Evolutionary conservation across 2,113 vertebrate genomes (phyloP), one percentile per base, ranked within the genome.

Genomic region (Macquaria ambigua): DNA sequence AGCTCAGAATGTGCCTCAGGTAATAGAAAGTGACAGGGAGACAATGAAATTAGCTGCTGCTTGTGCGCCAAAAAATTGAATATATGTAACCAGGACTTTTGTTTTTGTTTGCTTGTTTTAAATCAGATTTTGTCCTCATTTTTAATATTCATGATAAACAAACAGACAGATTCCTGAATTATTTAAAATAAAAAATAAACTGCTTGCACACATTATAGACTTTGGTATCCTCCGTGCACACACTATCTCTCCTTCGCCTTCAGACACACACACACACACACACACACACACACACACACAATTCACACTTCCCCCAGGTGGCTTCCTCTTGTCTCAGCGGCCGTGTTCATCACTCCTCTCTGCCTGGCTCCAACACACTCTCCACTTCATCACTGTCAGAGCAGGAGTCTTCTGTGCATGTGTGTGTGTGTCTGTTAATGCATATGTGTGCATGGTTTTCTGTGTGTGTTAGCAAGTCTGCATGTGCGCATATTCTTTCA

Each of bases 311-410:
- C 85, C 92, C 81, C 56, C 62, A 61, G 62, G 82, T 84, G 81
- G 81, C 67, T 89, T 85, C 50, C 67, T 72, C 31, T 81, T 50
- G 74, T 89, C 79, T 89, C 79, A 31, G 82, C 16, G 34, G 79
- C 79, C 66, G n/a, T 89, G 88, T 85, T 87, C 86, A 87, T 92
- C 88, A 82, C 81, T 80, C 63, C 67, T 84, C 77, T 81, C 80
- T 25, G 77, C 78, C 72, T 64, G 86, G 62, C 81, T 88, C 20
- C 28, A 56, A 72, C 84, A 82, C 77, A 46, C 69, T 66, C 79
- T 62, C 83, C 87, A 90, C 80, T 94, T 90, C 83, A 93, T 96
- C 95, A 94, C 64, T 85, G 92, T 95, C 95, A 92, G 59, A 79
- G 91, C 83, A 89, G 81, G 86, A 66, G 52, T 74, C 43, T 21